phyloP scores from a whole-genome alignment of 2,113 vertebrate genomes.

The Aleadryas rufinucha region DNA sequence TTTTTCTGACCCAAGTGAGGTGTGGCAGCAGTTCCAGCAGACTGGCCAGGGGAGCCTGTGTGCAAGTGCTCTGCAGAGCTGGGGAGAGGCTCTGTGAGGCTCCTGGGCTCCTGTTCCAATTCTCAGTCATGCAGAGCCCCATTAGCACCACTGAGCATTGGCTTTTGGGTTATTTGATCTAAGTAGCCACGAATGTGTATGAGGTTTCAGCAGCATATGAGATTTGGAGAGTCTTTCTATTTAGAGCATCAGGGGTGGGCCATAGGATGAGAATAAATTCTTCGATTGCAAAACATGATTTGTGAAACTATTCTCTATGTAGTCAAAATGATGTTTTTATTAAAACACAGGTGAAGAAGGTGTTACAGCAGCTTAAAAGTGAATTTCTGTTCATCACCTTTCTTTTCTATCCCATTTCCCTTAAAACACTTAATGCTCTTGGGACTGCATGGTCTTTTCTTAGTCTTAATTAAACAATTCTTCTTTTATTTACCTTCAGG shows the following conservation, averaged over 20 bases:
- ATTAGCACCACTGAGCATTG: neutral
- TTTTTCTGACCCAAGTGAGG: neutral
- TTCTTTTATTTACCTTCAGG: neutral
- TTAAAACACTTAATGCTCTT: neutral
- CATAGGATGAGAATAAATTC: neutral
- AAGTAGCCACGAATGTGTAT: neutral
- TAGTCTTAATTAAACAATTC: neutral
- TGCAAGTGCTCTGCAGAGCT: neutral
- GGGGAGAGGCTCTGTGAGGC: neutral
- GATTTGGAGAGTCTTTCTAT: neutral
- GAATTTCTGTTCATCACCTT: neutral
- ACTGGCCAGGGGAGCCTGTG: rapidly evolving
- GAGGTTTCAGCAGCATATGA: neutral
- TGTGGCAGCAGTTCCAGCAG: neutral
- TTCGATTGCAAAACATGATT: neutral
- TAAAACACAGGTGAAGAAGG: neutral
- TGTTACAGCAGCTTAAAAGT: neutral
- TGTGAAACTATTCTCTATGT: neutral
- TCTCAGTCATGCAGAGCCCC: neutral
- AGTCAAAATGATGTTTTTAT: neutral
- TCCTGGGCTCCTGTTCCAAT: neutral
- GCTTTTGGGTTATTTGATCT: neutral
- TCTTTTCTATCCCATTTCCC: neutral
- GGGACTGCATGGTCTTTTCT: neutral
- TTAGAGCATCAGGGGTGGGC: neutral